Conservation (phyloP, 2,888 invertebrate genomes). For the Drosophila mayaguana region DNA sequence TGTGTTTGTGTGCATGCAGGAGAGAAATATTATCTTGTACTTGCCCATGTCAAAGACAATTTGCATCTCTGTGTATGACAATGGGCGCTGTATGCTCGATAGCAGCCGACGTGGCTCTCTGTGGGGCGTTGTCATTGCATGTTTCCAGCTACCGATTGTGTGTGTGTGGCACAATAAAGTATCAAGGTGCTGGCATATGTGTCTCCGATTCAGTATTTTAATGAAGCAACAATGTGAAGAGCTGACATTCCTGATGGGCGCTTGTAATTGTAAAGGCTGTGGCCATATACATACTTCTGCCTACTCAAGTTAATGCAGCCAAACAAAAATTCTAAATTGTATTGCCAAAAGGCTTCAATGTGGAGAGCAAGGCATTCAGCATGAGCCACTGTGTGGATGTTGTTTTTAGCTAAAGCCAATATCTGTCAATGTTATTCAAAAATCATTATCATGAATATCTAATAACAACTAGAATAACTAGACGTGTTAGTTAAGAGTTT, state of each 20-base stretch:
- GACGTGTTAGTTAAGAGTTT: neutral
- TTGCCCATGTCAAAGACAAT: conserved; percentile 72
- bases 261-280: conserved; percentile 24
- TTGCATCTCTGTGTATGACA: conserved; percentile 61
- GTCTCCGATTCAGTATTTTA: conserved; percentile 29
- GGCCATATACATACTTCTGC: neutral
- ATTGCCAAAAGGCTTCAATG: neutral
- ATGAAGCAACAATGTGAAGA: conserved; percentile 24
- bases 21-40: conserved; percentile 69
- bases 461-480: neutral
- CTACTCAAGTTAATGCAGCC: conserved; percentile 4
- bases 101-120: conserved; percentile 34
- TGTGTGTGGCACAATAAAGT: conserved; percentile 42
- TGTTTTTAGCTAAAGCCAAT: neutral
- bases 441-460: neutral
- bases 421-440: neutral
- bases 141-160: conserved; percentile 31
- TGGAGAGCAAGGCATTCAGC: neutral
- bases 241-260: conserved; percentile 2
- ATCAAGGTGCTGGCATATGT: conserved; percentile 50
- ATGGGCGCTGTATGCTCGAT: conserved; percentile 38
- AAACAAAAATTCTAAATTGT: neutral
- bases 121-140: conserved; percentile 49
- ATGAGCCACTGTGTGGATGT: neutral
- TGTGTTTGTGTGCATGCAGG: conserved; percentile 30